Base-by-base conservation (phyloP, 2,797 vertebrate genomes). In the Adelosebastes latens region DNA sequence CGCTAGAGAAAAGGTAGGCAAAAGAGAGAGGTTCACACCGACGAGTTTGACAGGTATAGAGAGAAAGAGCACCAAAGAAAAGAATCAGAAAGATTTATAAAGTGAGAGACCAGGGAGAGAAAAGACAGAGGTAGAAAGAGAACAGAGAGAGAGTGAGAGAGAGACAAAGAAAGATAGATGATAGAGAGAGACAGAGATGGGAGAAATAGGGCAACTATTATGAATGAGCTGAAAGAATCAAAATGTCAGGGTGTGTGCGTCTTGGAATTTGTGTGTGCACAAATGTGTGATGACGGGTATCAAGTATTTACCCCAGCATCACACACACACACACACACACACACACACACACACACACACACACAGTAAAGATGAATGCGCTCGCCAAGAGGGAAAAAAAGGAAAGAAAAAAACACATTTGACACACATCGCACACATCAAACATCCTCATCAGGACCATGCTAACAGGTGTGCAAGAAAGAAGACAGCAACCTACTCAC, bases 381-480 rank as follows among this genome's bases (percentile, higher is more conserved):
- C 61, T 34, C 5, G 27, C 42, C 27, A 25, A n/a, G 46, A 29
- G n/a, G 7, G 25, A 12, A 61, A 20, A 20, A 36, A 62, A 24
- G 16, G 46, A 32, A 52, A 53, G 46, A 76, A 14, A 62, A 55
- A 52, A 68, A 74, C 8, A 77, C 53, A 69, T 82, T 76, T 84
- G 79, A 82, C 83, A 84, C 75, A 83, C 74, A 78, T 86, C 72
- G 68, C 69, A 64, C 53, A 82, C 84, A 84, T 88, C 86, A 90
- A 90, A 87, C 84, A 59, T 71, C 66, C 24, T 80, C 80, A 84
- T 86, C 81, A 68, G 42, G 16, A 58, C 70, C 49, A 3, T 9
- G 83, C 80, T 66, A 85, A 90, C 89, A 91, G 91, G 85, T 91
- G 90, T 80, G 88, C 79, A 77, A 56, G 52, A 80, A 46, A 61